A percentile compares a stretch with the other conserved stretches of the same genome.
These are phyloP conservation scores for Penaeus vannamei DNA, from an alignment of 1,140 invertebrate species.

Conservation along the genomic window DNA sequence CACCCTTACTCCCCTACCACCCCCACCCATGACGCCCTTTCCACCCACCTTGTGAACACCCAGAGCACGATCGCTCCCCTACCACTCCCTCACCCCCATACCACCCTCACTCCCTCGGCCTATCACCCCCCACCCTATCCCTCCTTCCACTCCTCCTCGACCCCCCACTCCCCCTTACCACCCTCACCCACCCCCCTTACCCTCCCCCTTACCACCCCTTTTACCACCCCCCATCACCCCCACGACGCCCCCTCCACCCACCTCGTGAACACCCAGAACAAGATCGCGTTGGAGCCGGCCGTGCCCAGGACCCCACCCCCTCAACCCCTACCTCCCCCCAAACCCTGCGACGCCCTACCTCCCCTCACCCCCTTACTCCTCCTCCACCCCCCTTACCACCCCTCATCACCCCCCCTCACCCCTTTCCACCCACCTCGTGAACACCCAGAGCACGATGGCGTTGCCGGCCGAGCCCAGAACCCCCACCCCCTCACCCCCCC, in stretches of 20 bases:
- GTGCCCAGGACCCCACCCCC: background rate
- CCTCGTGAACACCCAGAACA: constrained; percentile 48
- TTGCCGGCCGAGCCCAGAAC: constrained; percentile 48
- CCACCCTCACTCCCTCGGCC: no score
- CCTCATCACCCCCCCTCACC: background rate
- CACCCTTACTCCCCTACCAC: no score
- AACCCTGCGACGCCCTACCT: no score
- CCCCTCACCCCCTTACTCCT: no score
- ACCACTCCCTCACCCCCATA: background rate
- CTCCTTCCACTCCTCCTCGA: no score
- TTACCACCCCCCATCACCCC: background rate
- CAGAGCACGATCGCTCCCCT: constrained; percentile 37
- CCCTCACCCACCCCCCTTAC: no score
- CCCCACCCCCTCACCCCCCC: background rate
- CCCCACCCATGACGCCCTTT: background rate
- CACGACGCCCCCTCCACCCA: background rate
- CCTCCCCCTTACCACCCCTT: background rate
- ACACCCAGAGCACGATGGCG: constrained; percentile 48
- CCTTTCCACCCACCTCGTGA: constrained; percentile 37
- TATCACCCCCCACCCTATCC: no score
- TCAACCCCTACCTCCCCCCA: background rate
- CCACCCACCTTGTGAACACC: constrained; percentile 45
- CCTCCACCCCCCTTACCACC: background rate
- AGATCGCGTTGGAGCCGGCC: constrained; percentile 40
- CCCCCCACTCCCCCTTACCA: no score